These are phyloP conservation scores for Pangasius mekongensis DNA, from an alignment of 2,797 vertebrate species.

Conservation along the genomic window DNA sequence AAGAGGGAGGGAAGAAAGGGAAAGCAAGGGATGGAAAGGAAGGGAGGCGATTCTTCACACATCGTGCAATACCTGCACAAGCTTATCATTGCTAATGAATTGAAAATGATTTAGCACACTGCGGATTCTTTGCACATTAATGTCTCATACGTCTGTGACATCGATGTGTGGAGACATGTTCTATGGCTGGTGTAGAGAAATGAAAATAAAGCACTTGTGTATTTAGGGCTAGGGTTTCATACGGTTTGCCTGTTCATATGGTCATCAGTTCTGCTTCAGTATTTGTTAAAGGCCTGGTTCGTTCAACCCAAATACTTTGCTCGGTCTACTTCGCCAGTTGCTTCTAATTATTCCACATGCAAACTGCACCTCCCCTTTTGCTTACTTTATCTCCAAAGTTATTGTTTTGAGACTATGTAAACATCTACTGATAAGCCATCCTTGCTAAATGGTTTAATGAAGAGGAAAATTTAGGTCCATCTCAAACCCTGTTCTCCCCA, in stretches of 20 bases:
- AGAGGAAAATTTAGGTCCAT: conserved; percentile 31
- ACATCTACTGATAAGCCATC: conserved; percentile 39
- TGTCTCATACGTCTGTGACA: neutral
- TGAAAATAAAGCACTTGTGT: neutral
- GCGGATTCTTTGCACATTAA: neutral
- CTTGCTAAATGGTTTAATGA: conserved; percentile 49
- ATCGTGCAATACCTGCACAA: conserved; percentile 20
- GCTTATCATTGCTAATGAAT: conserved; percentile 35
- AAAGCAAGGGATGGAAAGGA: conserved; percentile 22
- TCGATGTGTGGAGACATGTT: neutral
- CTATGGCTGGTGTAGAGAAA: neutral
- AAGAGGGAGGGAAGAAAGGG: conserved; percentile 49
- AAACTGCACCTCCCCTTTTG: conserved; percentile 21
- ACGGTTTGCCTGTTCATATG: neutral
- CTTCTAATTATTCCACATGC: conserved; percentile 13
- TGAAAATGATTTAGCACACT: conserved; percentile 9
- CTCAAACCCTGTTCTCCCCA: neutral
- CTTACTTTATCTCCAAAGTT: conserved; percentile 28
- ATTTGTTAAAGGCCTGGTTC: neutral
- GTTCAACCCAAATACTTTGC: neutral
- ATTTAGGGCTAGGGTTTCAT: neutral
- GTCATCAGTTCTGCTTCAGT: neutral
- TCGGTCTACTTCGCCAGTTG: neutral
- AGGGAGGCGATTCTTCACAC: conserved; percentile 29
- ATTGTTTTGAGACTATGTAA: conserved; percentile 23